Conservation (phyloP, 2,797 vertebrate genomes). For the Rallus crepitans region DNA sequence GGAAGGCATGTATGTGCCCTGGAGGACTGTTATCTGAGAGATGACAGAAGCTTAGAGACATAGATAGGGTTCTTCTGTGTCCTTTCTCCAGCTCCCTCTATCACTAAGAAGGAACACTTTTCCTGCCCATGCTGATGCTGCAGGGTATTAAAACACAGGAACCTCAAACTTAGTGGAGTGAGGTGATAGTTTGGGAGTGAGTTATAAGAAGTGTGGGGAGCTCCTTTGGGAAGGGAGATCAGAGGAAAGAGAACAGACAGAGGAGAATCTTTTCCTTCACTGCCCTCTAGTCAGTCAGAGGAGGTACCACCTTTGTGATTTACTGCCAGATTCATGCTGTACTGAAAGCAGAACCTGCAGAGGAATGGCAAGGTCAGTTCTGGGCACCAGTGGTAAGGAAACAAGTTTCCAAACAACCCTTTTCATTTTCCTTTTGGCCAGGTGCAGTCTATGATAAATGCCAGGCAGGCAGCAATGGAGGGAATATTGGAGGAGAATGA, state of each 20-base stretch:
- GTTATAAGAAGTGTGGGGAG: neutral
- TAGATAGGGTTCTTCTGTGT: neutral
- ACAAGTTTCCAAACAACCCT: neutral
- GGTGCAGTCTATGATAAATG: conserved; percentile 72
- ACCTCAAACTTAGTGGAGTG: neutral
- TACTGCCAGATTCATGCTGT: neutral
- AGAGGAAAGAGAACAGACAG: neutral
- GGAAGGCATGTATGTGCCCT: neutral
- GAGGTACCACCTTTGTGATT: neutral
- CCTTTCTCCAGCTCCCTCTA: neutral
- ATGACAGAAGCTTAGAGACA: neutral
- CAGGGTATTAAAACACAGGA: neutral
- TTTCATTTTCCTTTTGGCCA: conserved; percentile 26
- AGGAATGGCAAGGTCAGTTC: neutral
- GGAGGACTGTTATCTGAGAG: neutral
- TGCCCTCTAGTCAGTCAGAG: neutral
- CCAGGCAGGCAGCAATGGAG: neutral
- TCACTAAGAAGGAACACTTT: neutral
- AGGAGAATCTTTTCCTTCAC: neutral
- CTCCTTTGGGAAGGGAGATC: neutral
- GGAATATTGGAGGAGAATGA: neutral
- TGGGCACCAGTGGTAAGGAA: neutral
- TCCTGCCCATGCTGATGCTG: neutral
- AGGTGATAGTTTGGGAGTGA: neutral
- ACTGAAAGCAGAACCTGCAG: neutral